Conservation (phyloP, 37 sponge, comb jelly and placozoan genomes). For the Eunapius fragilis region DNA sequence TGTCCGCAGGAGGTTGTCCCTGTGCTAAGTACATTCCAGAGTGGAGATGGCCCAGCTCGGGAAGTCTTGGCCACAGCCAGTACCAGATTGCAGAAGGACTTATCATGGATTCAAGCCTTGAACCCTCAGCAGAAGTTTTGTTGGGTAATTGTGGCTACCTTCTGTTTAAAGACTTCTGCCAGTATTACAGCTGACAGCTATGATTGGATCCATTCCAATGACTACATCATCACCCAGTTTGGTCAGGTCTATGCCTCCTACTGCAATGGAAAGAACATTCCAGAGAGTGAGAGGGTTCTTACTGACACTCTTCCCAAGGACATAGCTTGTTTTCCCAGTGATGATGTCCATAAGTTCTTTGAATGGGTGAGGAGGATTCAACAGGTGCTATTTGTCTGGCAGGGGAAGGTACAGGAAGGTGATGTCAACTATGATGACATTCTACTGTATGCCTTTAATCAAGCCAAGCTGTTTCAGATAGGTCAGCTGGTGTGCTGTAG, state of each 20-base stretch:
- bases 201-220: constrained; percentile 8
- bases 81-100: constrained; percentile 4
- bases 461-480: neutral
- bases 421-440: constrained; percentile 7
- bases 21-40: constrained; percentile 19
- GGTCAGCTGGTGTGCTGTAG: neutral
- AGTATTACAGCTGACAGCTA: neutral
- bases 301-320: constrained; percentile 13
- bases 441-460: neutral
- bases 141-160: constrained; percentile 58
- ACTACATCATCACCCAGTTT: constrained; percentile 26
- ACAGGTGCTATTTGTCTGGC: neutral
- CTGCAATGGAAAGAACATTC: constrained; percentile 32
- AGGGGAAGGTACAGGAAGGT: neutral
- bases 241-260: constrained; percentile 36
- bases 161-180: constrained; percentile 7
- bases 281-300: constrained; percentile 7
- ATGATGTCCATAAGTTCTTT: neutral
- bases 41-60: neutral
- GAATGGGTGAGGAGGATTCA: constrained; percentile 23
- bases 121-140: constrained; percentile 49
- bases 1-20: constrained; percentile 18
- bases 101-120: constrained; percentile 32
- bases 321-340: neutral
- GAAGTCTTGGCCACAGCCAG: neutral